Percentiles rank a stretch among this genome's conserved stretches.
Conservation (phyloP, 2,888 invertebrate genomes). For the Auanema sp. region DNA sequence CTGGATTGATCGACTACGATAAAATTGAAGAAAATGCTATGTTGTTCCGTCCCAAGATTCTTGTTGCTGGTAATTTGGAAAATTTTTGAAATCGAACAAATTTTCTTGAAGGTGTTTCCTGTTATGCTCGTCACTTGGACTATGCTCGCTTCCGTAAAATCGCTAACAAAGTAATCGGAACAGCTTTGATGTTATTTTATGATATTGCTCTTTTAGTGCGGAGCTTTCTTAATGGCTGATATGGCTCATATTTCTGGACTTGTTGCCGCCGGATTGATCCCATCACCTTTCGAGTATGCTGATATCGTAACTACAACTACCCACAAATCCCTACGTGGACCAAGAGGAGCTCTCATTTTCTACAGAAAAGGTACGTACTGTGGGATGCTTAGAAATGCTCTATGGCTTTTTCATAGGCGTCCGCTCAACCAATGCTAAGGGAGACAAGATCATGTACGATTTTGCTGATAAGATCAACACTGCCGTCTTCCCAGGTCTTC, state of each 20-base stretch:
- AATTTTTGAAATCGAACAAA: background rate
- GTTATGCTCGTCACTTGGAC: constrained; percentile 88
- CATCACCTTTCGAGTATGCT: constrained; percentile 84
- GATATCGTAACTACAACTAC: constrained; percentile 89
- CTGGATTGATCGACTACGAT: constrained; percentile 91
- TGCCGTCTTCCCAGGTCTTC: constrained; percentile 88
- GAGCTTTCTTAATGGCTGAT: constrained; percentile 85
- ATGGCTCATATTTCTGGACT: constrained; percentile 95
- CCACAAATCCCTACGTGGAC: constrained; percentile 83
- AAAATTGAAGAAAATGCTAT: constrained; percentile 79
- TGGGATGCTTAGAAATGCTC: background rate
- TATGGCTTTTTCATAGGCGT: constrained; percentile 70
- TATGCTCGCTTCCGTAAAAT: constrained; percentile 82
- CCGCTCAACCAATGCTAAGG: constrained; percentile 75
- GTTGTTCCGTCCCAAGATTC: constrained; percentile 86
- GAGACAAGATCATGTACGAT: constrained; percentile 83
- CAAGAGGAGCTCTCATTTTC: constrained; percentile 83
- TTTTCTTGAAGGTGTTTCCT: constrained; percentile 74
- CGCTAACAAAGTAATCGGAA: constrained; percentile 70
- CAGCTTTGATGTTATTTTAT: background rate
- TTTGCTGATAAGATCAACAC: constrained; percentile 84
- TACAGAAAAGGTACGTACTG: constrained; percentile 76
- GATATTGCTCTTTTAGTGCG: constrained; percentile 68
- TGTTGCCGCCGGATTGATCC: constrained; percentile 85
- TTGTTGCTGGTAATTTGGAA: constrained; percentile 77